These are phyloP conservation scores for Coremacera marginata DNA, from an alignment of 2,888 invertebrate species.

Conservation along the genomic window DNA sequence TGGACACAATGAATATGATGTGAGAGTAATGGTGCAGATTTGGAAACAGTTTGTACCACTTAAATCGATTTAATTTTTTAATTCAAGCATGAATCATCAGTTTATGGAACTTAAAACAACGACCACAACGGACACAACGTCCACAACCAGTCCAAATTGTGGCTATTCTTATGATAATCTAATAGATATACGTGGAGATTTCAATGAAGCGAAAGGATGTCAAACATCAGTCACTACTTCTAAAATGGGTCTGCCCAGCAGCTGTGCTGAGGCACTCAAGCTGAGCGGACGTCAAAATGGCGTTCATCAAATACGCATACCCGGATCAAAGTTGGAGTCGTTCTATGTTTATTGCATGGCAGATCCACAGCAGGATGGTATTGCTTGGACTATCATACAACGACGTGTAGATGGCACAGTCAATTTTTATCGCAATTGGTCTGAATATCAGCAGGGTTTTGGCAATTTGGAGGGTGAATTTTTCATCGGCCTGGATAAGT, in stretches of 20 bases:
- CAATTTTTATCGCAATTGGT: slow-evolving; percentile 65
- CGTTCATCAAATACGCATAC: neutral
- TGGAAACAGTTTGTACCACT: too few relatives aligned
- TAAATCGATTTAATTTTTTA: neutral
- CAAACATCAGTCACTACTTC: slow-evolving; percentile 66
- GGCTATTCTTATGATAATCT: neutral
- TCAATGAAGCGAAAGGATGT: neutral
- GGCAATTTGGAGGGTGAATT: slow-evolving; percentile 77
- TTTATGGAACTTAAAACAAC: neutral
- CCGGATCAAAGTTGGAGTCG: neutral
- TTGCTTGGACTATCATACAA: slow-evolving; percentile 77
- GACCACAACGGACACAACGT: neutral
- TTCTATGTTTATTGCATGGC: slow-evolving; percentile 1
- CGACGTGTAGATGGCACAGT: slow-evolving; percentile 74
- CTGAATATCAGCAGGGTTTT: slow-evolving; percentile 75
- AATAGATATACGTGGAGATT: neutral
- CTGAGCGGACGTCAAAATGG: neutral
- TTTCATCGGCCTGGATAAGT: slow-evolving; percentile 76
- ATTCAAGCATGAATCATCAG: neutral
- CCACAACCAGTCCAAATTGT: neutral
- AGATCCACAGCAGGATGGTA: slow-evolving; percentile 63
- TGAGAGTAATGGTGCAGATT: neutral
- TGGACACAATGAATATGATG: neutral
- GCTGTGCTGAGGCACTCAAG: neutral
- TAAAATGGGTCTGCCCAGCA: slow-evolving; percentile 58